Evolutionary conservation across 2,113 vertebrate species (phyloP), one percentile per base, ranked within the genome.

Genomic region (Larimichthys crocea): DNA sequence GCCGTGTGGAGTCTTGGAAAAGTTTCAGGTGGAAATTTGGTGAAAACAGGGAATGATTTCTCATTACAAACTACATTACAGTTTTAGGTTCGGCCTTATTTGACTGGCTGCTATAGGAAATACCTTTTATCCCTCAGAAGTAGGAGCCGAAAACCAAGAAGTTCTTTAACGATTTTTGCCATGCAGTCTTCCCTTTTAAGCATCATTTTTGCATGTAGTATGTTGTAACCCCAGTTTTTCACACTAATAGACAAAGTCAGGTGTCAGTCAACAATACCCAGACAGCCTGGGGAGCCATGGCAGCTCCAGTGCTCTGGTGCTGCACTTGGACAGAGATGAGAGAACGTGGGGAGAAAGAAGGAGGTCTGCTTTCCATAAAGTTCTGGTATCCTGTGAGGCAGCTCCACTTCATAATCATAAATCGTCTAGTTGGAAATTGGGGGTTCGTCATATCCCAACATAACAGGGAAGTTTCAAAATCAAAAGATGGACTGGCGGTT

Each of bases 1-100:
- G 88, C 91, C 95, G 95, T 94, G 95, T 93, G 86, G 87, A 89
- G 88, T 96, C 93, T 93, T 92, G 88, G 92, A 89, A 92, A 92
- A 69, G 92, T 91, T 94, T 95, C 93, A 95, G 92, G 68, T 66
- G 87, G 90, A 92, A 94, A 94, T 87, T 90, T 88, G 90, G 92
- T 94, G 92, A 95, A 79, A 96, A 70, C 19, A 65, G 94, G 93
- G 94, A 94, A 93, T 91, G 89, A 93, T 94, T 22, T 77, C 80
- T 73, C 49, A 9, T 94, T 95, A 8, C 35, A 40, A 40, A 40
- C 94, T 95, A 94, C 94, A 94, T 93, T 67, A 49, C 46, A 96
- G 93, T 92, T 95, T 96, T 95, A 91, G 82, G 91, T 95, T 95
- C 95, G 83, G 76, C 90, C 88, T 60, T 62, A 78, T 82, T 77